These are phyloP conservation scores for Apogon hyalosoma DNA, from an alignment of 2,797 vertebrate genomes.

Conservation along the genomic window DNA sequence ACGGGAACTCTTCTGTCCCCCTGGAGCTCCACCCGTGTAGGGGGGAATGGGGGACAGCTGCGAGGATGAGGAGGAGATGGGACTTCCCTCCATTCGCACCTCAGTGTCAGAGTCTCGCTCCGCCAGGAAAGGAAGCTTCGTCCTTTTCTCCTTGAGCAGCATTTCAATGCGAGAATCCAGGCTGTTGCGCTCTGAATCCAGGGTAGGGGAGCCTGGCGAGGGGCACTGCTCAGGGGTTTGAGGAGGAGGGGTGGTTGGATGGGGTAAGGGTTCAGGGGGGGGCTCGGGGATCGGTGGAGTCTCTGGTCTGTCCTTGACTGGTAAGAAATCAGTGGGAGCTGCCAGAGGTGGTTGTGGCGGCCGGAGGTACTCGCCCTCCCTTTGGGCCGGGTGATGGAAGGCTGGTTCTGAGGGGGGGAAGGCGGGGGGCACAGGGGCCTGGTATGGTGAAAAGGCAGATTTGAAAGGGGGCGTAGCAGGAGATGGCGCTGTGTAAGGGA, in stretches of 20 bases:
- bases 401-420: constrained; percentile 81
- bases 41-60: constrained; percentile 94
- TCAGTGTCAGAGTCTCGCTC: constrained; percentile 95
- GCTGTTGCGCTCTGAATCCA: constrained; percentile 92
- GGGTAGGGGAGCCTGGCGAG: constrained; percentile 89
- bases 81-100: constrained; percentile 96
- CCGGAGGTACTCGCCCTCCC: constrained; percentile 89
- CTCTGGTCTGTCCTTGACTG: constrained; percentile 88
- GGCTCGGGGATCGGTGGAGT: constrained; percentile 89
- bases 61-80: constrained; percentile 97
- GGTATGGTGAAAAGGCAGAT: constrained; percentile 93
- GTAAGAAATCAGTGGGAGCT: constrained; percentile 82
- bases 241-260: constrained; percentile 84
- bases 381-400: constrained; percentile 81
- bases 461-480: constrained; percentile 89
- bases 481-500: constrained; percentile 88
- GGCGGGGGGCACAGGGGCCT: constrained; percentile 85
- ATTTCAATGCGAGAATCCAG: constrained; percentile 98
- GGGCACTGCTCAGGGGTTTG: constrained; percentile 91
- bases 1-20: constrained; percentile 86
- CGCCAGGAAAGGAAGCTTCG: constrained; percentile 92
- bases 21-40: constrained; percentile 85
- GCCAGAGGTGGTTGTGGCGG: constrained; percentile 82
- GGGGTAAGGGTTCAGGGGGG: constrained; percentile 71
- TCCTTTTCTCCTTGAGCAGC: constrained; percentile 96